Evolutionary conservation across 2,113 vertebrate species (phyloP).

Genomic region (Sminthopsis crassicaudata): DNA sequence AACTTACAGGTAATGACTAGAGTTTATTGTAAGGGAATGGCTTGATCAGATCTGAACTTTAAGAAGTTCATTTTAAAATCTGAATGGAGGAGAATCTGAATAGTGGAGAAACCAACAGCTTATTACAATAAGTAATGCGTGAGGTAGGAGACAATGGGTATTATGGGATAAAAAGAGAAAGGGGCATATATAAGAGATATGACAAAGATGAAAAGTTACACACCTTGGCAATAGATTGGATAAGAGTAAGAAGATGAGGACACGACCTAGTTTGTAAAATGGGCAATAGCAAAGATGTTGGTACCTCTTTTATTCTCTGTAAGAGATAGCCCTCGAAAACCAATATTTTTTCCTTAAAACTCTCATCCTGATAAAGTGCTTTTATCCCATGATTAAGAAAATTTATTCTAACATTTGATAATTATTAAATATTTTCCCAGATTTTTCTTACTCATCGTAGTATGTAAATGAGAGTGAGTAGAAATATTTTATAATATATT

Average conservation of each 20-base stretch:
- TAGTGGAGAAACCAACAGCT: background rate
- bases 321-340: background rate
- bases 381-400: background rate
- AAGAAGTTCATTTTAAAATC: background rate
- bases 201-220: too few relatives aligned
- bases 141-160: background rate
- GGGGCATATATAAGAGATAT: too few relatives aligned
- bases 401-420: background rate
- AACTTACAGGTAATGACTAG: background rate
- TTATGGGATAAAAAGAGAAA: background rate
- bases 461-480: background rate
- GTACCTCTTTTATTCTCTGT: too few relatives aligned
- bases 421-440: background rate
- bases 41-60: background rate
- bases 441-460: background rate
- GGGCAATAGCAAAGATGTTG: too few relatives aligned
- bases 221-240: too few relatives aligned
- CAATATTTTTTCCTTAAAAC: background rate
- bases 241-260: too few relatives aligned
- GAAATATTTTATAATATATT: background rate
- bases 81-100: background rate
- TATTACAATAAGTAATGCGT: background rate
- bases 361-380: background rate
- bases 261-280: too few relatives aligned
- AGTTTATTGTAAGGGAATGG: background rate